These are phyloP conservation scores for Vombatus ursinus DNA, from an alignment of 2,113 vertebrate species.

Conservation along the genomic window DNA sequence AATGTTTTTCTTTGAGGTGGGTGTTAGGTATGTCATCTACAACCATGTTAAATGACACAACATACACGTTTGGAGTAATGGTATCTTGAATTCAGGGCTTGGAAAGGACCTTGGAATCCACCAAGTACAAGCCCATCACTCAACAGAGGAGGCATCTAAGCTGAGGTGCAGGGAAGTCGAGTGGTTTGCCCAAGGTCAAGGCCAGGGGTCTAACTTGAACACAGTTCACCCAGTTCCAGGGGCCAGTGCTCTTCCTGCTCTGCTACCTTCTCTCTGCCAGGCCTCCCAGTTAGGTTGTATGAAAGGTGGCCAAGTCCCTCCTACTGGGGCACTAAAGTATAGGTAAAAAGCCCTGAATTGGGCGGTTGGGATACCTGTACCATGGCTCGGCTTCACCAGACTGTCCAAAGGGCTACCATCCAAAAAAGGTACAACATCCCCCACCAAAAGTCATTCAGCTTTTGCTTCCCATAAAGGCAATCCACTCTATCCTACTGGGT, in stretches of 20 bases:
- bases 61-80: too few relatives aligned
- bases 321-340: too few relatives aligned
- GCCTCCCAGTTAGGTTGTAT: neutral
- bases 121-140: neutral
- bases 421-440: neutral
- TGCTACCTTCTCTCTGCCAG: neutral
- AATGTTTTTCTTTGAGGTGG: conserved; percentile 19
- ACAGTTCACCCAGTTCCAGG: neutral
- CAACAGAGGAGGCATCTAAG: neutral
- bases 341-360: too few relatives aligned
- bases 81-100: neutral
- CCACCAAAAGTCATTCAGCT: neutral
- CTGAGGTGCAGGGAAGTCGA: neutral
- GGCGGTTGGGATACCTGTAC: too few relatives aligned
- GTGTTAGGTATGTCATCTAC: neutral
- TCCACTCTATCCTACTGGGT: neutral
- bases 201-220: neutral
- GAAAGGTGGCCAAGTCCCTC: neutral
- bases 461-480: too few relatives aligned
- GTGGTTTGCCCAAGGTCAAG: neutral
- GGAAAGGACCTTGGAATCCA: neutral
- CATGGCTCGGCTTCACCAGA: neutral
- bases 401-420: neutral
- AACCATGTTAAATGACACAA: too few relatives aligned
- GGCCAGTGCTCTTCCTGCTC: neutral